A percentile compares a stretch with the other conserved stretches of the same genome.
Conservation (phyloP, 2,113 vertebrate genomes). For the Sceloporus undulatus region DNA sequence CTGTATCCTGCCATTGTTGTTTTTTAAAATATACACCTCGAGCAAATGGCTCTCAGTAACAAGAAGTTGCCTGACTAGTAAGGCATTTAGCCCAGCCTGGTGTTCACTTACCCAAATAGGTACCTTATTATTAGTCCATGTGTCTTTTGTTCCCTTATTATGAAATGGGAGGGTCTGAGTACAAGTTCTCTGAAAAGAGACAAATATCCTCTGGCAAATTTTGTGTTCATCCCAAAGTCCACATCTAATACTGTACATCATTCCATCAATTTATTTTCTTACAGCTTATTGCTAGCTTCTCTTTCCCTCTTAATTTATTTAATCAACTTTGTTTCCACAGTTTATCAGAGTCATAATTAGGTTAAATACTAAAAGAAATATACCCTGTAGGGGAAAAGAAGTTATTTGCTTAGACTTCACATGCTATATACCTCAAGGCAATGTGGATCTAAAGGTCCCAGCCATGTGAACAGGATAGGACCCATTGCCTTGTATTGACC, state of each 20-base stretch:
- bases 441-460: background rate
- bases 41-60: too few relatives aligned
- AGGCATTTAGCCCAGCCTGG: too few relatives aligned
- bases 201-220: too few relatives aligned
- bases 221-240: background rate
- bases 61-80: too few relatives aligned
- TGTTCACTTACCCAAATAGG: too few relatives aligned
- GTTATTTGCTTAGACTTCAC: background rate
- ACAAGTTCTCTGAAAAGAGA: too few relatives aligned
- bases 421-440: background rate
- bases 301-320: conserved; percentile 54
- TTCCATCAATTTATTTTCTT: conserved; percentile 46
- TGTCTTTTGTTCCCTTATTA: too few relatives aligned
- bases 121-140: too few relatives aligned
- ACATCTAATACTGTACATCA: conserved; percentile 41
- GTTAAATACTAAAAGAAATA: conserved; percentile 49
- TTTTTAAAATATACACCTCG: too few relatives aligned
- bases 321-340: conserved; percentile 57
- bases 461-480: background rate
- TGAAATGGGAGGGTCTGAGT: too few relatives aligned
- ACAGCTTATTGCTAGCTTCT: conserved; percentile 46
- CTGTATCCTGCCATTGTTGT: too few relatives aligned
- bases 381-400: conserved; percentile 19
- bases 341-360: conserved; percentile 49
- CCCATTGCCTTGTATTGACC: too few relatives aligned